Base-by-base conservation (phyloP, 1,140 invertebrate genomes). In the Lanistes nyassanus region DNA sequence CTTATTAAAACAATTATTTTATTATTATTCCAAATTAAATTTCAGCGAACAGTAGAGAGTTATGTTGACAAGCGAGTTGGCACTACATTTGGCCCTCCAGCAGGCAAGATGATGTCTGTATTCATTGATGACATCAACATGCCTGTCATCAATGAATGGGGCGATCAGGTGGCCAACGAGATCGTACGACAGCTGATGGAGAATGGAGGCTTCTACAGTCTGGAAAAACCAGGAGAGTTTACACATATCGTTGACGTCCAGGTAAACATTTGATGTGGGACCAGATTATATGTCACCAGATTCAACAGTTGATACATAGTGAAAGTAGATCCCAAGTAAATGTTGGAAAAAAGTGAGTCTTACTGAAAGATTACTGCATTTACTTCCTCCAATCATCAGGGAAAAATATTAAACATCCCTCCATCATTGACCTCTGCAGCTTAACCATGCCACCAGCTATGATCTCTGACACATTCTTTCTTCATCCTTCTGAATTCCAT, bases 51-150 rank as follows among this genome's bases (percentile, higher is more conserved):
- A 0, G 94, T 98, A 75, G 97, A 99, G 88, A 97, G 96, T 83
- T 98, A 97, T 86, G 93, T 98, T 0, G 97, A 99, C 84, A 98
- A 99, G 89, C 91, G 97, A 75, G 94, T 97, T 90, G 97, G 97
- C 23, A 97, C 92, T 83, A 98, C 95, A 0, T 98, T 96, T 89
- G 97, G 97, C 2, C 96, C 97, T 26, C 93, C 96, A 3, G 94
- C 94, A 80, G 96, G 96, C 6, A 96, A 95, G 80, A 96, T 94
- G 85, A 94, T 99, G 94, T 93, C 96, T 23, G 92, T 98, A 13
- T 98, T 99, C 82, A 94, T 99, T 73, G 97, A 99, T 85, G 97
- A 99, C 85, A 93, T 99, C 60, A 98, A 98, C 90, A 92, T 98
- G 83, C 97, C 97, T 0, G 92, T 97, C 86, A 97, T 98, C 53